Conservation (phyloP, 2,797 vertebrate species). For the Squalus acanthias region DNA sequence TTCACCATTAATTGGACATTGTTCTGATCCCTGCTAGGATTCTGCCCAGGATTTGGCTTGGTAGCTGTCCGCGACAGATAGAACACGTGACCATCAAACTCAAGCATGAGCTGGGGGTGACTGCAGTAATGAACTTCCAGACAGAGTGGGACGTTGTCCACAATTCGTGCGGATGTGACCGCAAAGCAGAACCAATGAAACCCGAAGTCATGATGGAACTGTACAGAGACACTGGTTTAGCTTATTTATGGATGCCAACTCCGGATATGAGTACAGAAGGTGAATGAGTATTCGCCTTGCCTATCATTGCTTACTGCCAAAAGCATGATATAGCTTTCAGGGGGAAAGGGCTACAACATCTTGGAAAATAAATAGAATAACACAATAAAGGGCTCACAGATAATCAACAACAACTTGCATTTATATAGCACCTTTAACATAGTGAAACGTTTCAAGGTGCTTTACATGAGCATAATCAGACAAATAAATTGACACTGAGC, state of each 20-base stretch:
- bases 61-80: slow-evolving; percentile 86
- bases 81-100: slow-evolving; percentile 88
- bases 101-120: slow-evolving; percentile 83
- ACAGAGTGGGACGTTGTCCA: slow-evolving; percentile 83
- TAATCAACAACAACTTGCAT: neutral
- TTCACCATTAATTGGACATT: neutral
- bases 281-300: slow-evolving; percentile 47
- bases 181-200: slow-evolving; percentile 71
- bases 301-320: slow-evolving; percentile 26
- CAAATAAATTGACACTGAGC: neutral
- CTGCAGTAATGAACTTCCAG: slow-evolving; percentile 96
- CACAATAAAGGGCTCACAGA: neutral
- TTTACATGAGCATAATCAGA: neutral
- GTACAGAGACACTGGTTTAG: slow-evolving; percentile 79
- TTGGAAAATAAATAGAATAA: neutral
- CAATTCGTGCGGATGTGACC: slow-evolving; percentile 83
- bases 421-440: neutral
- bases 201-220: slow-evolving; percentile 78
- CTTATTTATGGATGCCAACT: slow-evolving; percentile 91
- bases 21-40: slow-evolving; percentile 61
- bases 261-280: slow-evolving; percentile 96
- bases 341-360: neutral
- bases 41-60: slow-evolving; percentile 83
- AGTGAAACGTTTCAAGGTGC: too few relatives aligned
- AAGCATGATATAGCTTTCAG: neutral